Percentiles rank a stretch among this genome's conserved stretches.
These are phyloP conservation scores for Notarius quadriscutis DNA, from an alignment of 2,113 vertebrate species.

Conservation along the genomic window DNA sequence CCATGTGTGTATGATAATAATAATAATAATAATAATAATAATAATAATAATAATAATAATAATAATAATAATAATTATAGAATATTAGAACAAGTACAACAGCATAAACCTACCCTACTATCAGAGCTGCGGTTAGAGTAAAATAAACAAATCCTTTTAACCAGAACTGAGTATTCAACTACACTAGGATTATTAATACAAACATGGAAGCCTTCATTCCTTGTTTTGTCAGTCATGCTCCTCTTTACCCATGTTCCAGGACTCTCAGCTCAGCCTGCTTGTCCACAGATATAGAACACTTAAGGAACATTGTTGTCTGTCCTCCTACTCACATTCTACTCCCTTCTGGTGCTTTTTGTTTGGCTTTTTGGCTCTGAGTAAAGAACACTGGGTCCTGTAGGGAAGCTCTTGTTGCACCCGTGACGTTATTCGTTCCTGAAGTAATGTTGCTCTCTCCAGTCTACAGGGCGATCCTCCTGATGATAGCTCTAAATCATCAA, in stretches of 20 bases:
- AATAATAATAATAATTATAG: neutral
- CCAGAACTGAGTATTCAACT: neutral
- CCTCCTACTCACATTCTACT: neutral
- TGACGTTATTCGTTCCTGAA: slow-evolving; percentile 10
- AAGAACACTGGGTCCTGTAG: neutral
- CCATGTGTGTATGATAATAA: no score
- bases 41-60: neutral
- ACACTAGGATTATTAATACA: neutral
- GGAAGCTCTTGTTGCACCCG: slow-evolving; percentile 5
- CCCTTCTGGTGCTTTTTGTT: neutral
- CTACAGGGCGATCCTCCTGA: slow-evolving; percentile 59
- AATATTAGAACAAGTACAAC: neutral
- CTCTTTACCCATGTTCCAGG: neutral
- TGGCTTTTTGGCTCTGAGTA: slow-evolving; percentile 2
- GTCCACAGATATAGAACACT: slow-evolving; percentile 2
- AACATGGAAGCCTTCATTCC: neutral
- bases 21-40: neutral
- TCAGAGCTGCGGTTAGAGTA: neutral
- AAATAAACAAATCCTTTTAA: neutral
- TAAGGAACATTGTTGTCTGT: slow-evolving; percentile 21
- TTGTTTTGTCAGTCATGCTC: slow-evolving; percentile 31
- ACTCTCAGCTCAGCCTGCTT: neutral
- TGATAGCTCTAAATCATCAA: slow-evolving; percentile 61
- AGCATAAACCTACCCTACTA: neutral
- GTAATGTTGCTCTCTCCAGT: neutral